phyloP scores from a whole-genome alignment of 1,140 invertebrate species.

The Argopecten irradians region DNA sequence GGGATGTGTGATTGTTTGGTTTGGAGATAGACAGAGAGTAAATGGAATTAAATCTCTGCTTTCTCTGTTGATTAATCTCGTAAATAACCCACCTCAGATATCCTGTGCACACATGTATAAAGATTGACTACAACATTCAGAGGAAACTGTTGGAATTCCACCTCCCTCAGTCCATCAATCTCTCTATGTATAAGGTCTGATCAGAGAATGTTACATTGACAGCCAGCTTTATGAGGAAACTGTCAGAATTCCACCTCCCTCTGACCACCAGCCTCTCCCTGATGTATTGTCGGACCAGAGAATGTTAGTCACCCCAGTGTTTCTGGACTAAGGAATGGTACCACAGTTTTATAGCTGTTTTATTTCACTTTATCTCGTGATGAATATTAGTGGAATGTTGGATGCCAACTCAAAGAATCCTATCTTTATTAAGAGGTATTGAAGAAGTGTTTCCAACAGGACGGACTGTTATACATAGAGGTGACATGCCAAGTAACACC shows the following conservation, averaged over 20 bases:
- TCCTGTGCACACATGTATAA: neutral
- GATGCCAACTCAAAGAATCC: neutral
- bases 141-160: neutral
- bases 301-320: neutral
- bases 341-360: neutral
- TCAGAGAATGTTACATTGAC: too few relatives aligned
- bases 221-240: neutral
- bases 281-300: neutral
- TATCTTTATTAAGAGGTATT: neutral
- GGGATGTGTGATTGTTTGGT: constrained; percentile 10
- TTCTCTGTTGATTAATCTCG: neutral
- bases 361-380: neutral
- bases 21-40: neutral
- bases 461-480: neutral
- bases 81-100: constrained; percentile 10
- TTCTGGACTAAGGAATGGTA: neutral
- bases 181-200: neutral
- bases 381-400: neutral
- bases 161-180: too few relatives aligned
- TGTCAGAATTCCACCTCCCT: neutral
- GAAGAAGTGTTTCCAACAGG: neutral
- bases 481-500: neutral
- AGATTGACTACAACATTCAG: neutral
- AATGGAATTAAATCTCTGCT: constrained; percentile 22
- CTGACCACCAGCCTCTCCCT: neutral